Evolutionary conservation across 2,888 invertebrate species (phyloP), one percentile per base, ranked within the genome.

Genomic region (Spodoptera exigua): DNA sequence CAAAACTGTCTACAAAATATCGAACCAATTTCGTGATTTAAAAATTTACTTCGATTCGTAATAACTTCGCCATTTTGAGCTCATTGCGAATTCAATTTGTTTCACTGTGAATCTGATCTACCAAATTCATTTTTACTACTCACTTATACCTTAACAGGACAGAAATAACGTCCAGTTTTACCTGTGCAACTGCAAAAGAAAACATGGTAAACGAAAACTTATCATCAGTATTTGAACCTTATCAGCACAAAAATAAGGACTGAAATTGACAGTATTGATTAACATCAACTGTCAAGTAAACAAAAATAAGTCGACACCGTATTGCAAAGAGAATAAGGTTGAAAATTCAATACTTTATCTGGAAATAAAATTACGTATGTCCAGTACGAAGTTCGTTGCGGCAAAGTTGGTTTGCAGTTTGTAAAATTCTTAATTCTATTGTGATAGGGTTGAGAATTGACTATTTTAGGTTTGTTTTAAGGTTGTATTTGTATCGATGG

Each of bases 61-160:
- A 79, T 81, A 49, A 40, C 34, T 41, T 18, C 36, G 13, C 62
- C 49, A 67, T 67, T 69, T 72, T 66, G 57, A 65, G 44, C 74
- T 78, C 79, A 84, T 85, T 83, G 72, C 59, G 48, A 46, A 85
- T 85, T 85, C 85, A 81, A 84, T 83, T 82, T 80, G 77, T 81
- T 79, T 79, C 78, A 82, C 78, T 65, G 52, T 41, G 39, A 49
- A 71, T 39, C 21, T 32, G 32, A 46, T 46, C 40, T n/a, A 21
- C 36, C 49, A 35, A 41, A 52, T 9, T 2, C 35, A 59, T 53
- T 43, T 54, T 13, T 37, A 34, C 18, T 27, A 16, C 27, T 1
- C n/a, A 49, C 10, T 14, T 43, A 9, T 17, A 37, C 17, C 27
- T 47, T 68, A 55, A 35, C 0, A 0, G 0, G 0, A 14, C 11